Base-by-base conservation (phyloP, 2,797 vertebrate species). In the Bovichtus diacanthus region DNA sequence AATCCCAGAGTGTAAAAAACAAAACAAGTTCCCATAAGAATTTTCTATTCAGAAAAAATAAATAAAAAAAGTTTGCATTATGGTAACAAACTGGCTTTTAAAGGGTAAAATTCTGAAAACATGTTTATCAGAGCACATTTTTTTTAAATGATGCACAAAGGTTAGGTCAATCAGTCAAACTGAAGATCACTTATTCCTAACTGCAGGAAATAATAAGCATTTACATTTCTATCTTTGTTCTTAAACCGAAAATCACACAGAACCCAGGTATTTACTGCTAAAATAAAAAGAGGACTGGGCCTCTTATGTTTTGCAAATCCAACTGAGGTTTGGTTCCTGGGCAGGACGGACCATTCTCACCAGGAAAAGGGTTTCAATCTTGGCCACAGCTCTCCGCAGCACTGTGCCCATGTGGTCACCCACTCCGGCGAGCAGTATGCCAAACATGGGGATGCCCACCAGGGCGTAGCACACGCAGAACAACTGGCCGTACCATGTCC, bases 381-480 rank as follows among this genome's bases (percentile, higher is more conserved):
- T 96, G 53, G 93, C 95, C 29, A 98, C 96, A 23, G 95, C 96
- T 31, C 82, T 95, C 43, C 97, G 91, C 68, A 98, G 94, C 83
- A 96, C 92, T 0, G 96, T 97, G 76, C 97, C 97, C 89, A 98
- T 91, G 83, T 97, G 96, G 89, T 98, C 97, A 1, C 97, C 95
- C 4, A 98, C 97, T 50, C 97, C 97, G 0, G 97, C 97, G 21
- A 98, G 94, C 76, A 98, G 93, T 44, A 98, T 96, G 70, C 97
- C 97, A 56, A 98, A 98, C 91, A 98, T 96, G 0, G 97, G 97
- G 76, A 98, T 98, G 39, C 97, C 97, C 81, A 98, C 95, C 82
- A 98, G 91, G 1, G 97, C 97, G 12, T 97, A 98, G 85, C 97
- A 96, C 76, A 98, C 96, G 46, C 97, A 98, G 91, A 98, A 98